These are phyloP conservation scores for Microctenopoma stevenorrisi DNA, from an alignment of 2,797 vertebrate species.

Conservation along the genomic window DNA sequence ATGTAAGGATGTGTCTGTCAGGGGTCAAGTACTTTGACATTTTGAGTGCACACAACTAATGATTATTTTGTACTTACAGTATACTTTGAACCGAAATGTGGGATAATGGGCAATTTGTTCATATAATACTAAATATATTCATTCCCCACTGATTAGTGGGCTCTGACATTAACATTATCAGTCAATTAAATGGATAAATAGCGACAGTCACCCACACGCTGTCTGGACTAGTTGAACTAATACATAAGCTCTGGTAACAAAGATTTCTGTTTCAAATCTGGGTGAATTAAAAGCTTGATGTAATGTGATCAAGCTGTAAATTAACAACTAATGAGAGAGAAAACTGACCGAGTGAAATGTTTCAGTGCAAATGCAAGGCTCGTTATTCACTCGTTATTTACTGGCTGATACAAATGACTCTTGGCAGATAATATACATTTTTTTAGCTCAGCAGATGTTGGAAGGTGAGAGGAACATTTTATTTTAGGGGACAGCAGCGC, in stretches of 20 bases:
- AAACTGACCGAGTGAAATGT: neutral
- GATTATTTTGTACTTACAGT: neutral
- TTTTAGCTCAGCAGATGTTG: slow-evolving; percentile 15
- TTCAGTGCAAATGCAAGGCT: neutral
- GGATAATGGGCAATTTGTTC: no score
- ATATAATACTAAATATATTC: no score
- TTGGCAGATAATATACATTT: slow-evolving; percentile 1
- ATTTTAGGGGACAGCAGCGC: slow-evolving; percentile 25
- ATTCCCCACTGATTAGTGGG: neutral
- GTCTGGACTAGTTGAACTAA: neutral
- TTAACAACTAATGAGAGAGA: neutral
- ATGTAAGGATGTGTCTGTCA: no score
- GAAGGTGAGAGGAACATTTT: slow-evolving; percentile 21
- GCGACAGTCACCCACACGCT: neutral
- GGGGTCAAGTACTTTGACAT: no score
- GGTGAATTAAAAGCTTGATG: slow-evolving; percentile 15
- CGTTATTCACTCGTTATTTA: slow-evolving; percentile 15
- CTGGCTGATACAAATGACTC: slow-evolving; percentile 22
- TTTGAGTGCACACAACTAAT: neutral
- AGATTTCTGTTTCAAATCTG: neutral
- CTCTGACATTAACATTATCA: slow-evolving; percentile 7
- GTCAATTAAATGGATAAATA: slow-evolving; percentile 1
- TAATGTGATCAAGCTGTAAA: slow-evolving; percentile 11
- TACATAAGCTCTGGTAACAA: neutral
- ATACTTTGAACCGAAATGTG: neutral